Evolutionary conservation across 1,140 invertebrate genomes (phyloP), one percentile per base, ranked within the genome.

Genomic region (Rhopalosiphum padi): DNA sequence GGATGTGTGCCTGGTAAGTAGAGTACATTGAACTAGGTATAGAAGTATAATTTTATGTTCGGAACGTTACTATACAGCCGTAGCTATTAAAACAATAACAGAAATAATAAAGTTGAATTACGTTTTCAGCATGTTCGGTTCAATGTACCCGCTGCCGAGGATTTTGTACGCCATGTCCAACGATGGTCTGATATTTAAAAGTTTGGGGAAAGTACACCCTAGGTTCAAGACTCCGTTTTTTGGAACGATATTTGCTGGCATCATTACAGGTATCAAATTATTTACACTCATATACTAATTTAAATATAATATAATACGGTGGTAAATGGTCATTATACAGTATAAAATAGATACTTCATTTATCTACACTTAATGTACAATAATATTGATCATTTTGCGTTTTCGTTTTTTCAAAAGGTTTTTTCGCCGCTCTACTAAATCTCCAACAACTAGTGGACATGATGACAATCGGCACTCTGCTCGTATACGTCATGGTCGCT

Each of bases 391-490:
- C 0, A 35, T 37, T 37, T 35, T 6, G 18, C 37, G 21, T 0
- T 83, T 83, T 46, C 6, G n/a, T 41, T 51, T 48, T 51, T 82
- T 82, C 97, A 7, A 23, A 95, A 97, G 98, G 97, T 86, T 93
- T 97, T 7, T 98, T 99, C 96, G 97, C 98, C 1, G 96, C 97
- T 30, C 95, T 99, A 43, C 99, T 99, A 95, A 97, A 99, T 95
- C 95, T 99, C 55, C 96, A 97, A 30, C 97, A 98, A 95, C 95
- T 99, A 43, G 98, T 99, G 25, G 97, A 98, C 94, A 98, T 99
- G 97, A 98, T 99, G 96, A 98, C 98, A 1, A 99, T 99, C 94
- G 98, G 98, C 93, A 99, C 98, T 1, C 95, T 99, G 0, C 96
- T 99, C 86, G 98, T 98, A 0, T 99, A 99, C 95, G 97, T 98